These are phyloP conservation scores for Boulengeromyrus knoepffleri DNA, from an alignment of 2,113 vertebrate species.

Conservation along the genomic window DNA sequence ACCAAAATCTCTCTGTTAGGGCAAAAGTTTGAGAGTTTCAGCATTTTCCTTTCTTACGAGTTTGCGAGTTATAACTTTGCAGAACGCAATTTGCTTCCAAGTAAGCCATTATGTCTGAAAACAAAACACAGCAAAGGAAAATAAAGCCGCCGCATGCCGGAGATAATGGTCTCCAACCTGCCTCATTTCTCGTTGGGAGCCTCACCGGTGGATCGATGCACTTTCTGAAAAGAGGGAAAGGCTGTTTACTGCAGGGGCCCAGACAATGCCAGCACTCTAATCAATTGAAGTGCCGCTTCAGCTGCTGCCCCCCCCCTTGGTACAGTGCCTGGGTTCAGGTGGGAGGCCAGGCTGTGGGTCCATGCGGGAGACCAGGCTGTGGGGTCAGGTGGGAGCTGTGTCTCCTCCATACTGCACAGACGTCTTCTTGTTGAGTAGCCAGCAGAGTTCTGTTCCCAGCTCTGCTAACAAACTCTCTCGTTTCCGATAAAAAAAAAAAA, in stretches of 20 bases:
- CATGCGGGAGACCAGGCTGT: background rate
- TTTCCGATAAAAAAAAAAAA: background rate
- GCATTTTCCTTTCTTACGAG: background rate
- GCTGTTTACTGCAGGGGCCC: constrained; percentile 31
- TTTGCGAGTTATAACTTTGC: background rate
- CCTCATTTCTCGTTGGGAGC: constrained; percentile 19
- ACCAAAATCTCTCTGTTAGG: background rate
- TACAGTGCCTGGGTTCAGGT: background rate
- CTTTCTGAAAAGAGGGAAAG: constrained; percentile 29
- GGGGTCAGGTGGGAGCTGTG: background rate
- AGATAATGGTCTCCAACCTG: constrained; percentile 31
- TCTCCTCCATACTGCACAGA: background rate
- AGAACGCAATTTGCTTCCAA: constrained; percentile 31
- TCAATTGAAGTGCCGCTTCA: constrained; percentile 27
- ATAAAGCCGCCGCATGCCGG: constrained; percentile 8
- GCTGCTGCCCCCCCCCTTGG: background rate
- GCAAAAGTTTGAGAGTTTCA: background rate
- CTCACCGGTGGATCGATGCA: constrained; percentile 30
- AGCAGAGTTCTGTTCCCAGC: background rate
- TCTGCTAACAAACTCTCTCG: background rate
- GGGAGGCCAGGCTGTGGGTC: background rate
- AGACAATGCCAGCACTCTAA: constrained; percentile 33
- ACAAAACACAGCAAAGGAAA: constrained; percentile 18
- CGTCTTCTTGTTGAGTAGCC: background rate
- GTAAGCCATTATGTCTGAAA: constrained; percentile 33